Percentiles rank a stretch among this genome's conserved stretches.
Evolutionary conservation across 2,797 vertebrate genomes (phyloP).

Genomic region (Acipenser ruthenus): DNA sequence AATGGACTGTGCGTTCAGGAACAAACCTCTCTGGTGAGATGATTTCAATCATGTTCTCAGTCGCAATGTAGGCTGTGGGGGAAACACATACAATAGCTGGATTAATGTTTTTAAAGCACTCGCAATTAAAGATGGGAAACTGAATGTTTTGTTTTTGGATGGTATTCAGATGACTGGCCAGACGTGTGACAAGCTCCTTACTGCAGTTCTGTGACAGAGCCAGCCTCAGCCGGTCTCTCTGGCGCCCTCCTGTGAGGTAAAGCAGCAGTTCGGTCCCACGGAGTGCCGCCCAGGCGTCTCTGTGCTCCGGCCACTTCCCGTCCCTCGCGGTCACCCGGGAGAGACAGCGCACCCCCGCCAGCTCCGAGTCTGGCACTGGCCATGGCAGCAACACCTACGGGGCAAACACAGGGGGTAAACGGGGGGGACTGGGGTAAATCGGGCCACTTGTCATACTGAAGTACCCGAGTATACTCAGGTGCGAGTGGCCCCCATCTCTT

Average conservation of each 20-base stretch:
- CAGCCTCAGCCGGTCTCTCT: slow-evolving; percentile 31
- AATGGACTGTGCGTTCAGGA: neutral
- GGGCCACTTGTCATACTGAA: no score
- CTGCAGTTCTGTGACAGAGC: slow-evolving; percentile 29
- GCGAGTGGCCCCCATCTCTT: neutral
- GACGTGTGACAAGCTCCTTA: slow-evolving; percentile 24
- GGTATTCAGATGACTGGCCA: no score
- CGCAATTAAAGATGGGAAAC: no score
- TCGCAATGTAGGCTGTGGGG: slow-evolving; percentile 31
- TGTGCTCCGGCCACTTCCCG: slow-evolving; percentile 23
- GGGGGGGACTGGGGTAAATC: neutral
- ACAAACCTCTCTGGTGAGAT: slow-evolving; percentile 25
- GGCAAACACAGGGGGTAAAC: no score
- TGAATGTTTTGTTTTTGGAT: no score
- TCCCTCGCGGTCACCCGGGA: slow-evolving; percentile 42
- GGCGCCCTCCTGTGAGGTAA: slow-evolving; percentile 26
- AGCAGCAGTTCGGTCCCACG: slow-evolving; percentile 44
- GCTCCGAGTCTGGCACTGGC: slow-evolving; percentile 38
- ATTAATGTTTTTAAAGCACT: neutral
- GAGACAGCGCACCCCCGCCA: slow-evolving; percentile 38
- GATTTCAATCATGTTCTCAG: slow-evolving; percentile 46
- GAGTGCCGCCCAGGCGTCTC: slow-evolving; percentile 50
- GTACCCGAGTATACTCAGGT: no score
- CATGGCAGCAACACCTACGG: slow-evolving; percentile 52
- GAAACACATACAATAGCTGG: neutral